Evolutionary conservation across 2,797 vertebrate species (phyloP).

Genomic region (Meriones psammophilus): DNA sequence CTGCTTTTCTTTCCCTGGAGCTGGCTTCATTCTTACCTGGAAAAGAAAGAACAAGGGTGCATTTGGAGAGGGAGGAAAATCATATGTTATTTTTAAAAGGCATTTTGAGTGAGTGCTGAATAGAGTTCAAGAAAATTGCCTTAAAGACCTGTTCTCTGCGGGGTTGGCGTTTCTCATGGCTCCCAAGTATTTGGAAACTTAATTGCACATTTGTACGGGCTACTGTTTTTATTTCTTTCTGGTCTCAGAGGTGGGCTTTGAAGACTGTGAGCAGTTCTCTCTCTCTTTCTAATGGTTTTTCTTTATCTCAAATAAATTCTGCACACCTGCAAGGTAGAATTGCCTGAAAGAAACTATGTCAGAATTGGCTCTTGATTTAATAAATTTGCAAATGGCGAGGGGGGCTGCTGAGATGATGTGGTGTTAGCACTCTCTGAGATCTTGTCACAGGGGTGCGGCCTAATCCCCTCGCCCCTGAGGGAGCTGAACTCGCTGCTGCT

Average conservation of each 20-base stretch:
- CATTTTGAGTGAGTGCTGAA: conserved; percentile 87
- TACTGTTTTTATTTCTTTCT: conserved; percentile 89
- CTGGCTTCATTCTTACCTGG: conserved; percentile 75
- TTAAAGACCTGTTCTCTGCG: conserved; percentile 87
- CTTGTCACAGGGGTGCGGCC: neutral
- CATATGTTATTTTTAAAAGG: conserved; percentile 87
- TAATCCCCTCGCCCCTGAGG: neutral
- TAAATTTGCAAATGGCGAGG: conserved; percentile 84
- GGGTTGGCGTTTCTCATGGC: conserved; percentile 86
- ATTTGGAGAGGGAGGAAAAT: conserved; percentile 82
- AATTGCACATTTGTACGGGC: conserved; percentile 89
- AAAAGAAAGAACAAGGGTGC: conserved; percentile 77
- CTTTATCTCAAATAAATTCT: conserved; percentile 89
- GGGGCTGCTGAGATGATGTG: conserved; percentile 66
- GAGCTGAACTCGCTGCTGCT: neutral
- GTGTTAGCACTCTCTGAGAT: neutral
- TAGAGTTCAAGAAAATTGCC: conserved; percentile 89
- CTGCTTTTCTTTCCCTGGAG: conserved; percentile 53
- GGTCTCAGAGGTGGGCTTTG: conserved; percentile 89
- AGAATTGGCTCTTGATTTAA: conserved; percentile 86
- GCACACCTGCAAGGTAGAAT: conserved; percentile 87
- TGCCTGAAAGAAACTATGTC: conserved; percentile 85
- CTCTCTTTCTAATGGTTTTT: conserved; percentile 86
- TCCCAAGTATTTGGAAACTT: conserved; percentile 88
- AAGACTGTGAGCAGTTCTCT: conserved; percentile 83